These are phyloP conservation scores for Pteromalus puparum DNA, from an alignment of 1,140 invertebrate genomes.

Conservation along the genomic window DNA sequence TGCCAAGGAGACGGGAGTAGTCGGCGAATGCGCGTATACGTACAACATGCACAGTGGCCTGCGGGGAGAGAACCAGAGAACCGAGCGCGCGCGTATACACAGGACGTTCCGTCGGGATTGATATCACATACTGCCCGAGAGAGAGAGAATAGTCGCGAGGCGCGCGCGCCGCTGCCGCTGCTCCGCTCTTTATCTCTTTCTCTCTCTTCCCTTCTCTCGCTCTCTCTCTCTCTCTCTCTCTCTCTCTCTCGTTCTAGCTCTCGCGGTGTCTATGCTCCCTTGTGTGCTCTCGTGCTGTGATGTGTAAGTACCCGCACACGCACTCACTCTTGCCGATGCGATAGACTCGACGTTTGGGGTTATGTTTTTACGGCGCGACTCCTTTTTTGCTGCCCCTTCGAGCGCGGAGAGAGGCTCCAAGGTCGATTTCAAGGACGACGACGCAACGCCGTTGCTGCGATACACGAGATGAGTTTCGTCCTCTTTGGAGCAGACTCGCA, in stretches of 20 bases:
- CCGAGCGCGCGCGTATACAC: not conserved
- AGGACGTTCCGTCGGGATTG: constrained; percentile 19
- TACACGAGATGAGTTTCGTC: not conserved
- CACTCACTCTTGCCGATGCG: not conserved
- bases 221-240: not conserved
- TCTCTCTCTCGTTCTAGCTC: not conserved
- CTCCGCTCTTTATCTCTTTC: constrained; percentile 16
- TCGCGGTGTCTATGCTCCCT: not conserved
- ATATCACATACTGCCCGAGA: constrained; percentile 42
- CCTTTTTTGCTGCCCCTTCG: not conserved
- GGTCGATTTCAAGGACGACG: constrained; percentile 6
- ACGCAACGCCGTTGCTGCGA: not conserved
- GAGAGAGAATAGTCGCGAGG: constrained; percentile 23
- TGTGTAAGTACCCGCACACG: not conserved
- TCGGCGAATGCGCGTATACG: not conserved
- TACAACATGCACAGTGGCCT: not conserved
- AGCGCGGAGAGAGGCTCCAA: not conserved
- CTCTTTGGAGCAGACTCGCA: too few species aligned
- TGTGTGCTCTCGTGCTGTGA: not conserved
- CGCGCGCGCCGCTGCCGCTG: constrained; percentile 18
- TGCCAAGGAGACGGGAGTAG: not conserved
- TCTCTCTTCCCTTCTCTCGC: not conserved
- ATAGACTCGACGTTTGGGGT: not conserved
- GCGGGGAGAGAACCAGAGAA: not conserved
- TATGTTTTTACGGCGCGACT: constrained; percentile 29